Evolutionary conservation across 2,888 invertebrate species (phyloP), one percentile per base, ranked within the genome.

Genomic region (Nymphalis urticae): DNA sequence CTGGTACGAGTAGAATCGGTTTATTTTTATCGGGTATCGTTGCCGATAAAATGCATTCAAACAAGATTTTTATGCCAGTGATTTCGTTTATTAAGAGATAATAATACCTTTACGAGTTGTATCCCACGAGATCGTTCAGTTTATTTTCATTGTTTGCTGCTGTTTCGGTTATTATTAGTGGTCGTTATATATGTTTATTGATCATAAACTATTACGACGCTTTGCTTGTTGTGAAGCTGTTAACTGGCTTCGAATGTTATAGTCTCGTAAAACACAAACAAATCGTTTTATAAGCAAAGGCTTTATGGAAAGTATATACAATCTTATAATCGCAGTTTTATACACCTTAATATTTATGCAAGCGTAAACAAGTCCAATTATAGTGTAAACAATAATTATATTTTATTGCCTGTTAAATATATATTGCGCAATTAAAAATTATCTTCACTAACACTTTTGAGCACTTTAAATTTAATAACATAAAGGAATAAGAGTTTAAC

Each of bases 141-240:
- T 86, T 85, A 87, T 88, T 90, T 90, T 88, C 87, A 89, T 87
- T 89, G 89, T 89, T 86, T 87, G 89, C 81, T 89, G 87, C 88
- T 88, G 88, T 91, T 90, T 87, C 90, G 85, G 89, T 90, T 92
- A 91, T 91, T 90, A 90, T 90, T 90, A 90, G 89, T 90, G 87
- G 87, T 82, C 84, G 87, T 92, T 87, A 90, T 82, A 83, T 90
- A 86, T 88, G 91, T 92, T 92, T 91, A 91, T 91, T 85, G 92
- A 82, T 88, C 90, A 79, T 92, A 92, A 92, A 92, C 82, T 80
- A 86, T 86, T 85, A 86, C 85, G 84, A 84, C 85, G 85, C 85
- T 86, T 85, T 86, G 89, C 85, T 88, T 87, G 90, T 89, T 89
- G 88, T 86, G 87, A 83, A 83, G 77, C 84, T 85, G 89, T 87